Evolutionary conservation across 2,888 invertebrate species (phyloP), one percentile per base, ranked within the genome.

Genomic region (Criorhina ranunculi): DNA sequence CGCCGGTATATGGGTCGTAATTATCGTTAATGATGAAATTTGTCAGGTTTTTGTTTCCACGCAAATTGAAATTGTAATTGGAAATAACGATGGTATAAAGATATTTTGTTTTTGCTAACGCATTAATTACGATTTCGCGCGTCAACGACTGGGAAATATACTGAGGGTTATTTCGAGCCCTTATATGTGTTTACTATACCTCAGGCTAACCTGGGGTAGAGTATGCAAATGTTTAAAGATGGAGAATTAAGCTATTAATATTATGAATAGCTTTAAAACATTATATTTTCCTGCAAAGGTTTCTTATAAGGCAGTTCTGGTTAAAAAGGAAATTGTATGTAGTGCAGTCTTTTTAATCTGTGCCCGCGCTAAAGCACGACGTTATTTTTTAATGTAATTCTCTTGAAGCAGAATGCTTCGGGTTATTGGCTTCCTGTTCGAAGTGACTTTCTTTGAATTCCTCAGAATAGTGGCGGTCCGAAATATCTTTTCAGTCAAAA

Each of bases 21-120:
- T 66, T 66, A 44, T 55, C 24, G 29, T 35, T 44, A 75, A 64
- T 64, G 55, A 64, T 64, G 75, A 35, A 70, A 49, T 49, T 70
- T 59, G 40, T 33, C 75, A 76, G 24, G 40, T 55, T 37, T 75
- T 66, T 17, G 15, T 33, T 31, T 15, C 29, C 33, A 4, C n/a
- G 44, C 12, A 62, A 73, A 59, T 76, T 66, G 49, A 59, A 67
- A 59, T 59, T 57, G 33, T 67, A 59, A 76, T 67, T 76, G 49
- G 37, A 51, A 59, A 67, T 59, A 40, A 76, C 49, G 76, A 59
- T 8, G 40, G 40, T 29, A n/a, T 49, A n/a, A 40, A 37, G 17
- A n/a, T 35, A 33, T 55, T 24, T 24, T 24, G 17, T 17, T 62
- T 35, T 33, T 55, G 31, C 8, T 53, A 19, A 15, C 35, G 55